Conservation (phyloP, 30 jellyfish, hydroid and myxozoan species). For the Turritopsis rubra region DNA sequence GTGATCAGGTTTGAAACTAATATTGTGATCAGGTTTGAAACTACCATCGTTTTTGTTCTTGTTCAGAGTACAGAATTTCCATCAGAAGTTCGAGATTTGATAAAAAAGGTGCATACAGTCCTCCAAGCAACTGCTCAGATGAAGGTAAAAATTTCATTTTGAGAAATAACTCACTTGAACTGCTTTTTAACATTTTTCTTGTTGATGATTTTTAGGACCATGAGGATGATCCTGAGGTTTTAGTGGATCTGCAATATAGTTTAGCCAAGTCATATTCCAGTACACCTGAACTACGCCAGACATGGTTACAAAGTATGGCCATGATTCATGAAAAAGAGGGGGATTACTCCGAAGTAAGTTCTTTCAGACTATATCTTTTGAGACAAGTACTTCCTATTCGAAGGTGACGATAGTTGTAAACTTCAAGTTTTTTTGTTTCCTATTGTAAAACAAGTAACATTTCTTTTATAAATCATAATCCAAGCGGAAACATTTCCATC, state of each 20-base stretch:
- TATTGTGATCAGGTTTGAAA: too few relatives aligned
- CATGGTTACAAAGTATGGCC: constrained; percentile 99
- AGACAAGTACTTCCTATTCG: too few relatives aligned
- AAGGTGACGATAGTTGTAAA: too few relatives aligned
- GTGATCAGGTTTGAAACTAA: too few relatives aligned
- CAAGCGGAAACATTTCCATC: background rate
- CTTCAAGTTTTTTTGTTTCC: too few relatives aligned
- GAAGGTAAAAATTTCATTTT: constrained; percentile 53
- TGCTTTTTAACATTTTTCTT: too few relatives aligned
- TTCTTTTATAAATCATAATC: too few relatives aligned
- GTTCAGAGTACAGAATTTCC: constrained; percentile 89
- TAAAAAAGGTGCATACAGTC: constrained; percentile 95
- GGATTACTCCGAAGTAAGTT: constrained; percentile 87
- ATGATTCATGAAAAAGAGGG: constrained; percentile 79
- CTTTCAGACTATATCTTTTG: too few relatives aligned
- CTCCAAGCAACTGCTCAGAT: constrained; percentile 94
- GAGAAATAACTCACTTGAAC: background rate
- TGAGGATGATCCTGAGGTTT: constrained; percentile 89
- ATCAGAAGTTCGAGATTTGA: constrained; percentile 88
- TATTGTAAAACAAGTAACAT: too few relatives aligned
- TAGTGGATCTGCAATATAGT: constrained; percentile 90
- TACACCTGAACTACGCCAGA: constrained; percentile 97
- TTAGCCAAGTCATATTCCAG: constrained; percentile 97
- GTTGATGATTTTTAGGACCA: too few relatives aligned
- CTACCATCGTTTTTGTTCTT: background rate